Conservation (phyloP, 2,888 invertebrate species). For the Vannuccia rotundouncinata region DNA sequence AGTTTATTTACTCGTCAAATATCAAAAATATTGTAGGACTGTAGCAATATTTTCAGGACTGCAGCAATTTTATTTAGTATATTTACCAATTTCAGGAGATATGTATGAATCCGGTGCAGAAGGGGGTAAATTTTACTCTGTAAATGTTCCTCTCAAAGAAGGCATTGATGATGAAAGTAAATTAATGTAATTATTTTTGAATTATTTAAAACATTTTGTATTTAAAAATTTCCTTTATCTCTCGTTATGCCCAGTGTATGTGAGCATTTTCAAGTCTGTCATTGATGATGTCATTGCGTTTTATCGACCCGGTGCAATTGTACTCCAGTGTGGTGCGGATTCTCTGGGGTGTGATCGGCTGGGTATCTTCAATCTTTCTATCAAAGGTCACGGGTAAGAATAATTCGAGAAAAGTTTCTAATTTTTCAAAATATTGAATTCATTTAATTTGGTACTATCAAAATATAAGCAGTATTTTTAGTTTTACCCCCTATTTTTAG, state of each 20-base stretch:
- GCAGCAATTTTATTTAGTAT: too few relatives aligned
- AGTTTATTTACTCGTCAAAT: too few relatives aligned
- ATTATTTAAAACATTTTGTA: not conserved
- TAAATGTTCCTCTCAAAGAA: conserved; percentile 93
- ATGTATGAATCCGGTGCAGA: conserved; percentile 96
- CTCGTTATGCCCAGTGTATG: conserved; percentile 67
- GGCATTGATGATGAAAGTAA: conserved; percentile 78
- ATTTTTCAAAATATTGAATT: not conserved
- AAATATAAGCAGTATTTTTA: too few relatives aligned
- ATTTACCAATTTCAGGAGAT: conserved; percentile 62
- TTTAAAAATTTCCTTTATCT: not conserved
- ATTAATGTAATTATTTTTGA: conserved; percentile 33
- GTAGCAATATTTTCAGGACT: too few relatives aligned
- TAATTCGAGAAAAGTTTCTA: too few relatives aligned
- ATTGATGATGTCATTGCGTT: conserved; percentile 83
- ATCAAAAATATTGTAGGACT: too few relatives aligned
- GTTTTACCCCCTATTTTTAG: too few relatives aligned
- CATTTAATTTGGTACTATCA: not conserved
- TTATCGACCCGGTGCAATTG: conserved; percentile 71
- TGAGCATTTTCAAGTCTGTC: conserved; percentile 75
- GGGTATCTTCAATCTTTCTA: conserved; percentile 90
- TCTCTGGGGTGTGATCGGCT: conserved; percentile 87
- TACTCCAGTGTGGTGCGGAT: conserved; percentile 90
- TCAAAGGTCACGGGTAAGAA: conserved; percentile 76
- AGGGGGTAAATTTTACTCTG: conserved; percentile 87